Evolutionary conservation across 2,888 invertebrate species (phyloP).

Genomic region (Chymomyza amoena): DNA sequence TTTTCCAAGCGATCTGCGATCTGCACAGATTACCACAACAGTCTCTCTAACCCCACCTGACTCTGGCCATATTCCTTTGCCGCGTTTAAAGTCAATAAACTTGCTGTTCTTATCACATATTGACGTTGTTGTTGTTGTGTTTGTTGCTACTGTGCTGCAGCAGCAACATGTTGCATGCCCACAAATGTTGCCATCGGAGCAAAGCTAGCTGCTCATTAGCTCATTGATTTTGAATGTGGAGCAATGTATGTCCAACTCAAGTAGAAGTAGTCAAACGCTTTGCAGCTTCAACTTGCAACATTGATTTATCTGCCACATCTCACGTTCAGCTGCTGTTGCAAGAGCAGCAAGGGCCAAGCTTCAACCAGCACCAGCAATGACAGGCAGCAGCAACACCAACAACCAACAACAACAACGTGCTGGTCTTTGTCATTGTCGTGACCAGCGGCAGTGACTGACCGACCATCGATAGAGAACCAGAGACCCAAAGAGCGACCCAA

Average conservation of each 20-base stretch:
- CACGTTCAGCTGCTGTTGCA: conserved; percentile 52
- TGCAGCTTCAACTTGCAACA: conserved; percentile 19
- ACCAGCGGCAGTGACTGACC: conserved; percentile 42
- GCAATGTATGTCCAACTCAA: conserved; percentile 29
- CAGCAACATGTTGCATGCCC: conserved; percentile 44
- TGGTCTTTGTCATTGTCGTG: conserved; percentile 46
- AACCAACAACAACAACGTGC: conserved; percentile 1
- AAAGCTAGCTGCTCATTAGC: conserved; percentile 53
- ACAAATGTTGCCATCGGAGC: not conserved
- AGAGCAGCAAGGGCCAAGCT: conserved; percentile 2
- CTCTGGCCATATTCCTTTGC: not conserved
- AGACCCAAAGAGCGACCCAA: conserved; percentile 24
- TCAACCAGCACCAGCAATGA: conserved; percentile 7
- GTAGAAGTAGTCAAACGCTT: conserved; percentile 24
- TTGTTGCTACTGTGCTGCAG: conserved; percentile 12
- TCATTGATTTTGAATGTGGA: conserved; percentile 58
- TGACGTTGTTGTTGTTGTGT: conserved; percentile 28
- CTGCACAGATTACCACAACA: conserved; percentile 29
- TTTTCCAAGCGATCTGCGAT: conserved; percentile 25
- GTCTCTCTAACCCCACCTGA: not conserved
- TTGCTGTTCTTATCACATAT: conserved; percentile 55
- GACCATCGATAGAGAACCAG: conserved; percentile 5
- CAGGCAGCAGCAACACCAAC: conserved; percentile 22
- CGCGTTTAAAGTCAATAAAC: conserved; percentile 55
- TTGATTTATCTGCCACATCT: conserved; percentile 70